phyloP scores from a whole-genome alignment of 2,113 vertebrate species.

The Bujurquina vittata region DNA sequence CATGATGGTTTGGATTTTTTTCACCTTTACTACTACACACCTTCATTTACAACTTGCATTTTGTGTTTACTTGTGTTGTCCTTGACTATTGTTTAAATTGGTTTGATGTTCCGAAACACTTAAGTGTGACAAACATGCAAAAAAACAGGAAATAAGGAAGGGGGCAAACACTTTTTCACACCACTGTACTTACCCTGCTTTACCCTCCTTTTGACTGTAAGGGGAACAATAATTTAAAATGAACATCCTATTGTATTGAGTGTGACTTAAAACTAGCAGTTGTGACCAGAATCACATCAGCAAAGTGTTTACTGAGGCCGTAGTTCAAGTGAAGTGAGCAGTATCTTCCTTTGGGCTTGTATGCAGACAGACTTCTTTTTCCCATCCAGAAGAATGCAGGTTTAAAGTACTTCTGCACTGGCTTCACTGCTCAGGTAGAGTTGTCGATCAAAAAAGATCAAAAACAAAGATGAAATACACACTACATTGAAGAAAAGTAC shows the following conservation, averaged over 20 bases:
- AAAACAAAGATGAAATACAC: background rate
- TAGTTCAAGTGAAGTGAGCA: background rate
- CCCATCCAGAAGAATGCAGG: background rate
- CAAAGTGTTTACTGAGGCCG: background rate
- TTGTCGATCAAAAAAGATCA: background rate
- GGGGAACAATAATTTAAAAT: background rate
- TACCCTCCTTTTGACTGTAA: background rate
- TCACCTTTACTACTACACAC: too few relatives aligned
- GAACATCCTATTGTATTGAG: background rate
- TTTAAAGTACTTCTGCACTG: background rate
- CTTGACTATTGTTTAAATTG: too few relatives aligned
- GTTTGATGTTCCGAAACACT: too few relatives aligned
- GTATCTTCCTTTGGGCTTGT: background rate
- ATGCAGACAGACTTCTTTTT: too few relatives aligned
- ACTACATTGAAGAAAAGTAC: background rate
- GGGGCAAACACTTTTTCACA: too few relatives aligned
- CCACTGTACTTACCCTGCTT: background rate
- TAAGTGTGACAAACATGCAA: too few relatives aligned
- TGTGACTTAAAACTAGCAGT: background rate
- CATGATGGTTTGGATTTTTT: too few relatives aligned
- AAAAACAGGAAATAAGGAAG: too few relatives aligned
- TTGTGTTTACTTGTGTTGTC: too few relatives aligned
- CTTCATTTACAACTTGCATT: too few relatives aligned
- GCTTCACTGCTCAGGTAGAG: background rate
- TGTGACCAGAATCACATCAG: background rate